phyloP scores from a whole-genome alignment of 2,113 vertebrate species.

The Odocoileus virginianus region DNA sequence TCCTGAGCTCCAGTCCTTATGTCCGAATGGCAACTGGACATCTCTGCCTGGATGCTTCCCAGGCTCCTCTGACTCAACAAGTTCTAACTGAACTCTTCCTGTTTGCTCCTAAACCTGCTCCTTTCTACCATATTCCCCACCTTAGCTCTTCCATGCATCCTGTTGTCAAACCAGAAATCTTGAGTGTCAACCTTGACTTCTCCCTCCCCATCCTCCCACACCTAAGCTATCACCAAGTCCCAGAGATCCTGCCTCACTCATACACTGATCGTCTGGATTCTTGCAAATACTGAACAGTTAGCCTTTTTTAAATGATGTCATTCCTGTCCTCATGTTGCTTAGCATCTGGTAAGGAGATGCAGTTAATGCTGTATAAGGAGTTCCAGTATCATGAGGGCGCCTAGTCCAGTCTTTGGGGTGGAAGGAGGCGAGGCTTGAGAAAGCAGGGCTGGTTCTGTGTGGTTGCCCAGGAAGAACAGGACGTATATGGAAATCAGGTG shows the following conservation, averaged over 20 bases:
- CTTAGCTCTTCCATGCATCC: neutral
- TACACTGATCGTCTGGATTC: neutral
- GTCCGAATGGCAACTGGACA: neutral
- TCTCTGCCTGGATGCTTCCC: neutral
- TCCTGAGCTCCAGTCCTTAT: neutral
- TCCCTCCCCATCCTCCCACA: accelerated
- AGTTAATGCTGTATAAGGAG: neutral
- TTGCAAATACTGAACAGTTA: neutral
- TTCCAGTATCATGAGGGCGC: neutral
- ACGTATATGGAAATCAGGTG: neutral
- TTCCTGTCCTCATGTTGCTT: neutral
- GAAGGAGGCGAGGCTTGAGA: neutral
- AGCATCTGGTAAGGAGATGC: neutral
- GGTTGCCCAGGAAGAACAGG: neutral
- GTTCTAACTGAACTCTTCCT: neutral
- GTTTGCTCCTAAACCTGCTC: neutral
- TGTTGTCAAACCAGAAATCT: neutral
- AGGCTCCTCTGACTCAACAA: neutral
- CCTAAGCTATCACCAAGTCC: neutral
- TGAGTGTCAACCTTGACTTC: neutral
- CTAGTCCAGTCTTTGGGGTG: neutral
- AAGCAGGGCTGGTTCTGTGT: neutral
- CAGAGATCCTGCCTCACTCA: neutral
- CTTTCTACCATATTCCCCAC: neutral
- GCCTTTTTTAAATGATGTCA: neutral